Conservation (phyloP, 2,113 vertebrate genomes). For the Crotalus viridis region DNA sequence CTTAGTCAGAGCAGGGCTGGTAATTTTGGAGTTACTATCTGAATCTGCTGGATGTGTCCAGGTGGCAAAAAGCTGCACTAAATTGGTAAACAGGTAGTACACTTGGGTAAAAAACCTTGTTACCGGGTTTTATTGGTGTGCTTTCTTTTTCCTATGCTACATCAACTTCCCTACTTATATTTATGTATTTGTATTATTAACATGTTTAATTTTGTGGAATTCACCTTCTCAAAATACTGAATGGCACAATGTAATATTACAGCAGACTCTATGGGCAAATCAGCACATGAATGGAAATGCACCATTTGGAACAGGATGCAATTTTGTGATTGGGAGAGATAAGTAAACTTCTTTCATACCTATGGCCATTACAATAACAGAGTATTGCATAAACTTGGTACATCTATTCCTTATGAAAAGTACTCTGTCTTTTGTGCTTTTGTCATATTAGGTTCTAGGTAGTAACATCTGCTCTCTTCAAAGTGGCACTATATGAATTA, state of each 20-base stretch:
- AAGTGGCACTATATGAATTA: not conserved
- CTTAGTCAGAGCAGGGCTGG: not conserved
- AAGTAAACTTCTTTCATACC: not conserved
- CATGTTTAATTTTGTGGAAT: not conserved
- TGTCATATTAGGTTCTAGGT: not conserved
- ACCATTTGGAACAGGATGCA: not conserved
- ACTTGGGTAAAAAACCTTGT: not conserved
- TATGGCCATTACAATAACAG: not conserved
- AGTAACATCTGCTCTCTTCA: not conserved
- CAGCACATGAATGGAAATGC: not conserved
- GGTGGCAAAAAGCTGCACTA: not conserved
- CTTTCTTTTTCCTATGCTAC: not conserved
- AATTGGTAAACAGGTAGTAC: not conserved
- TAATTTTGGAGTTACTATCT: not conserved
- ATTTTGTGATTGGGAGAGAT: not conserved
- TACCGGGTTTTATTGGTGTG: not conserved
- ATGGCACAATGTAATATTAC: not conserved
- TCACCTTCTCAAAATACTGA: not conserved
- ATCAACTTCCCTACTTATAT: not conserved
- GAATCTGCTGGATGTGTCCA: not conserved
- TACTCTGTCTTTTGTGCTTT: not conserved
- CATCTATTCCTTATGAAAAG: not conserved
- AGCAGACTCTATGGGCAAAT: not conserved
- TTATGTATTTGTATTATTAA: not conserved
- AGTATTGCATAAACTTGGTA: not conserved